These are phyloP conservation scores for Notamacropus eugenii DNA, from an alignment of 2,797 vertebrate genomes.

Conservation along the genomic window DNA sequence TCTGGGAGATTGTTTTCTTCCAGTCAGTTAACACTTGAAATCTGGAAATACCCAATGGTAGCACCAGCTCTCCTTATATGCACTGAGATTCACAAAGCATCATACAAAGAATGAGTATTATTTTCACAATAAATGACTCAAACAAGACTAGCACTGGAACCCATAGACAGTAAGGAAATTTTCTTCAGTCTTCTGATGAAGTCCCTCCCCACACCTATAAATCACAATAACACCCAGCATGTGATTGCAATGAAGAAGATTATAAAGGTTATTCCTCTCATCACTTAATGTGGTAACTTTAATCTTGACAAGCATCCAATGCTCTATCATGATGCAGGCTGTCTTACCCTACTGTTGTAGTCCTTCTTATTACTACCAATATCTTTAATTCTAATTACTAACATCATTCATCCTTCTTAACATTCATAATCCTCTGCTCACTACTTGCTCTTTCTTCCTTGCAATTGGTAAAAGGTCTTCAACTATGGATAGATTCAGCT, in stretches of 20 bases:
- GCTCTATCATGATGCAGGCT: background rate
- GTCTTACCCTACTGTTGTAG: background rate
- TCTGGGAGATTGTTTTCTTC: background rate
- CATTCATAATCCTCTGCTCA: background rate
- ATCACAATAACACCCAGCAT: background rate
- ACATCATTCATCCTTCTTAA: background rate
- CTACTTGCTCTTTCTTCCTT: background rate
- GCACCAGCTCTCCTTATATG: background rate
- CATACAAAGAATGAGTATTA: background rate
- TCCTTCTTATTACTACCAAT: background rate
- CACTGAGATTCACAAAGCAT: background rate
- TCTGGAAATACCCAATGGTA: background rate
- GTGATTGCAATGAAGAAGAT: background rate
- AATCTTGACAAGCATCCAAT: background rate
- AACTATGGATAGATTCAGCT: background rate
- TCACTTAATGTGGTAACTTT: background rate
- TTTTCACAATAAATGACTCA: background rate
- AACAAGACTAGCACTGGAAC: background rate
- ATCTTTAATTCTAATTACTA: background rate
- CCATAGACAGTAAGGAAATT: background rate
- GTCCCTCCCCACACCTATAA: background rate
- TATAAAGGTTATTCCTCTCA: background rate
- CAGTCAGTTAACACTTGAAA: background rate
- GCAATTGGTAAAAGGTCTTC: background rate
- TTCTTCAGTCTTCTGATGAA: background rate